Base-by-base conservation (phyloP, 2,113 vertebrate species). In the Brachyhypopomus occidentalis region DNA sequence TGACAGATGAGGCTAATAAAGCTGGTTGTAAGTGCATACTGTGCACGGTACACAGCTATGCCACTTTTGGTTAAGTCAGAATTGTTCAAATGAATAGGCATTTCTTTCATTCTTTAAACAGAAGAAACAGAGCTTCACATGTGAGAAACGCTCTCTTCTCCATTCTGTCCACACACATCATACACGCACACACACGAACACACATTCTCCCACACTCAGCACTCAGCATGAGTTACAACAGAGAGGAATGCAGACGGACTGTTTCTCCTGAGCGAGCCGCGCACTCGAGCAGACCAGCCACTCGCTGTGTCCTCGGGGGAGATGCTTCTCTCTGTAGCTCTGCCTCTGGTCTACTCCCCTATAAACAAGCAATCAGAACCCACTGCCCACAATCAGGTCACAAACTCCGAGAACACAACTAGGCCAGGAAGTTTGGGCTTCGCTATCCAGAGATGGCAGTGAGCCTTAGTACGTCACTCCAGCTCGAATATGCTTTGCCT, bases 341-440 rank as follows among this genome's bases (percentile, higher is more conserved):
- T 25, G 62, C 20, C 23, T 52, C 23, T 56, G 60, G 9, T 80
- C 41, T 74, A 69, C 8, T 30, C 52, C 76, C 34, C 41, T 64
- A 52, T 71, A 75, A 72, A 77, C 67, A 77, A 14, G 58, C 67
- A 75, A 62, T 75, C 56, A 64, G 63, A 70, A 71, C 79, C 71
- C 56, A 60, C 74, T 62, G 4, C 0, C 63, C 52, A 62, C 30
- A 85, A 75, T 85, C 56, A 75, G 84, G 79, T 85, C 84, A 85
- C 45, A 60, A 48, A 76, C 64, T 62, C 41, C 75, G 75, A 5
- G 38, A 73, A 77, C 20, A 80, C 9, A 81, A 80, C 34, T 80
- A 72, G 78, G 83, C 74, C 83, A 84, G 73, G 36, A 72, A 36
- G 73, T 84, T 77, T 64, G 48, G 59, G 67, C 27, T 38, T 69